These are phyloP conservation scores for Phylloscopus trochilus DNA, from an alignment of 2,113 vertebrate species.

Conservation along the genomic window DNA sequence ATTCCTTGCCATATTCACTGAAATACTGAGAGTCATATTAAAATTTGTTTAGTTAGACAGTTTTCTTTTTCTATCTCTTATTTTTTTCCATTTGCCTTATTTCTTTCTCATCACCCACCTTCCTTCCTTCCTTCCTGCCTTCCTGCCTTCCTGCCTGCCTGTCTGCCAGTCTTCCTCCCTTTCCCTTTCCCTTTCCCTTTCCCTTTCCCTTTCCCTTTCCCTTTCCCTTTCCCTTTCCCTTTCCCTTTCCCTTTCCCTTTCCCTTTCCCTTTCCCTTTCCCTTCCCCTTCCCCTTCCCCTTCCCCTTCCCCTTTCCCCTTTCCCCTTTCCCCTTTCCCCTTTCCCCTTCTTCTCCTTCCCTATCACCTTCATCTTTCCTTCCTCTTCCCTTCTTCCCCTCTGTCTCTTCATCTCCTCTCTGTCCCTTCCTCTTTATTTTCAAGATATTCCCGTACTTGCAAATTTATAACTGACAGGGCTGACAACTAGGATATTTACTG, in stretches of 20 bases:
- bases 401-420: too few species aligned
- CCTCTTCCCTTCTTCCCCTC: not conserved
- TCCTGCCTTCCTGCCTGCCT: not conserved
- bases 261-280: too few species aligned
- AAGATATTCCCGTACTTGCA: not conserved
- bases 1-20: not conserved
- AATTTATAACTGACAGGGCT: slow-evolving; percentile 25
- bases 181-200: too few species aligned
- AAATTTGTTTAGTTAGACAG: not conserved
- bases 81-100: not conserved
- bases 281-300: not conserved
- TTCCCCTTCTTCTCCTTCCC: too few species aligned
- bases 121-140: too few species aligned
- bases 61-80: not conserved
- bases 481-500: slow-evolving; percentile 34
- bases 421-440: not conserved
- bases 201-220: not conserved
- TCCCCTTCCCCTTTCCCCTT: too few species aligned
- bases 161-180: not conserved
- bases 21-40: not conserved
- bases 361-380: not conserved
- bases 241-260: too few species aligned
- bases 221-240: too few species aligned
- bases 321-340: too few species aligned
- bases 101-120: not conserved